Evolutionary conservation across 2,888 invertebrate species (phyloP), one percentile per base, ranked within the genome.

Genomic region (Ophion ellenae): DNA sequence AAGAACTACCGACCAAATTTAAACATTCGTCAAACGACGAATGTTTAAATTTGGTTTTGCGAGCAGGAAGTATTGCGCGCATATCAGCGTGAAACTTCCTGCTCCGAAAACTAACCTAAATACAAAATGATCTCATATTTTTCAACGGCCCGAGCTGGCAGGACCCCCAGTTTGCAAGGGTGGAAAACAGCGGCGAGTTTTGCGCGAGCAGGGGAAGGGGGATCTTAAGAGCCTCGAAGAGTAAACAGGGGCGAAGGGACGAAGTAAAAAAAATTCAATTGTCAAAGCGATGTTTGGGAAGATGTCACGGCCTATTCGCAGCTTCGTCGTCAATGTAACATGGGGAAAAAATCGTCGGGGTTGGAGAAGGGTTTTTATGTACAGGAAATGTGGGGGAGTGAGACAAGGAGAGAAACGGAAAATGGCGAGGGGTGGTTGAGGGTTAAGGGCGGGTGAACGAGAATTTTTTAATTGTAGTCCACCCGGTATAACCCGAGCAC

Each of bases 391-490:
- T 45, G 71, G 59, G 10, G 57, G 77, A 24, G 28, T 28, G 69
- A 63, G 47, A 59, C 32, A 47, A 59, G 64, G 61, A 24, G 61
- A 7, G 10, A 61, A 61, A 24, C 20, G 11, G 17, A 5, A 6
- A 5, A n/a, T 4, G 9, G 3, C 10, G 20, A 57, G 74, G 71
- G 36, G n/a, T 45, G 80, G 85, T 88, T 87, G 90, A 66, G 89
- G 91, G 90, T 91, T 91, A 88, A 92, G 88, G 88, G 91, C 91
- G 91, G 92, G 92, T 90, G 90, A 91, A 92, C 89, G 89, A 90
- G 91, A 91, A 90, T 91, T 92, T 92, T 92, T 92, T 93, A 93
- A 93, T 93, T 93, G 92, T 92, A 92, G 92, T 91, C 92, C 90
- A 91, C 89, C 89, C 90, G 90, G 91, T 91, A 92, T 92, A 91